Base-by-base conservation (phyloP, 37 sponge, comb jelly and placozoan genomes). In the Cladorhizidae sp. region DNA sequence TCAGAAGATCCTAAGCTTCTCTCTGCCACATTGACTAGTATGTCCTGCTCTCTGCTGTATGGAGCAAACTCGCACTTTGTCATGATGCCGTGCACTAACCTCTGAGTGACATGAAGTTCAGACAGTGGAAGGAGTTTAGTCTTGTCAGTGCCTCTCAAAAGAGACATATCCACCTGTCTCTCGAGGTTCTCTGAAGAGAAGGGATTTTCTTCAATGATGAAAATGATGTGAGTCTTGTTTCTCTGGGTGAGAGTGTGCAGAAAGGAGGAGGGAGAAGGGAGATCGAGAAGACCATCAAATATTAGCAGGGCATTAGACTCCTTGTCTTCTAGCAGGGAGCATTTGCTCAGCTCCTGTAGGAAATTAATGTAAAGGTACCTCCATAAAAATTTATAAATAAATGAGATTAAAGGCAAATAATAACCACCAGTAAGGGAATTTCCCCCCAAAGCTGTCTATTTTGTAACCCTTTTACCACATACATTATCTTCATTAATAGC, bases 41-140 rank as follows among this genome's bases (percentile, higher is more conserved):
- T 56, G 1, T 78, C 41, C 72, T 88, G 88, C 65, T 88, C 88
- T 17, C 43, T 25, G 39, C 77, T 88, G 78, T 64, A 50, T 0
- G 88, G 88, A 12, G 59, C 50, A 62, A 88, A 68, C 14, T 61
- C 42, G 21, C 41, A 79, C 15, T 57, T 25, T 32, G 42, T 54
- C 31, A 74, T 23, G 37, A 88, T 25, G 23, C 75, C 39, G 67
- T 83, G 77, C 18, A 89, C 83, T 7, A 89, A 36, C 50, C 89
- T 67, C 80, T 84, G 89, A 6, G 80, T 79, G 62, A 80, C 29
- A 40, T 79, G 85, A 21, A 88, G 73, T 3, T 25, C 21, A 22
- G 72, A 61, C 38, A 88, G 67, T 2, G 88, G 79, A 17, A 64
- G n/a, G 39, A 88, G 26, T 14, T 21, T 2, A 37, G 55, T 52